Base-by-base conservation (phyloP, 2,888 invertebrate species). In the Drepanosiphum platanoidis region DNA sequence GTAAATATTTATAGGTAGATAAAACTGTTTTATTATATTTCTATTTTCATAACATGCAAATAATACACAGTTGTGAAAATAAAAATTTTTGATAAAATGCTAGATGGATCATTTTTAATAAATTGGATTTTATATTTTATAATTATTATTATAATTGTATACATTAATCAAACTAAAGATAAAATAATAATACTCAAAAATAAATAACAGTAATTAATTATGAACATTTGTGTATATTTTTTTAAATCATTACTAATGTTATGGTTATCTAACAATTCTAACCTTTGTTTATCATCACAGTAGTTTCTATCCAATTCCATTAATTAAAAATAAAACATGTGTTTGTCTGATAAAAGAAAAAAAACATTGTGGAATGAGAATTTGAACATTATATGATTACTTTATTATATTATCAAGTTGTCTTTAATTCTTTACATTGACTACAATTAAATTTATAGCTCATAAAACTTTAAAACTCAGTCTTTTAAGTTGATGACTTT, bases 291-390 rank as follows among this genome's bases (percentile, higher is more conserved):
- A 82, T 82, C 81, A 82, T 9, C 8, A 27, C 11, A 22, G 64
- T n/a, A 74, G 36, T 71, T 70, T n/a, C 1, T n/a, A 39, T 61
- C 52, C 27, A 18, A 32, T 39, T 58, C 15, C 13, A 82, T 72
- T 72, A 82, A 61, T 82, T 72, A 82, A 30, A 82, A 82, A 72
- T 82, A 82, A 81, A 82, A 72, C 81, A 82, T 72, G 61, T 82
- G 81, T 72, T 82, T 82, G 3, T 30, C 58, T 81, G 81, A 82
- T 82, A 82, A 82, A 82, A 70, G 34, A 34, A 39, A 71, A 58
- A 18, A 58, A 64, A 52, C 3, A 27, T 70, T 71, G n/a, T 42
- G 18, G 39, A 72, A 72, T 32, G 58, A 82, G 22, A 82, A 61
- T 58, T 72, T 61, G 1, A 71, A 81, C 18, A 64, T 64, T 39